Base-by-base conservation (phyloP, 2,888 invertebrate species). In the Drosophila incognita region DNA sequence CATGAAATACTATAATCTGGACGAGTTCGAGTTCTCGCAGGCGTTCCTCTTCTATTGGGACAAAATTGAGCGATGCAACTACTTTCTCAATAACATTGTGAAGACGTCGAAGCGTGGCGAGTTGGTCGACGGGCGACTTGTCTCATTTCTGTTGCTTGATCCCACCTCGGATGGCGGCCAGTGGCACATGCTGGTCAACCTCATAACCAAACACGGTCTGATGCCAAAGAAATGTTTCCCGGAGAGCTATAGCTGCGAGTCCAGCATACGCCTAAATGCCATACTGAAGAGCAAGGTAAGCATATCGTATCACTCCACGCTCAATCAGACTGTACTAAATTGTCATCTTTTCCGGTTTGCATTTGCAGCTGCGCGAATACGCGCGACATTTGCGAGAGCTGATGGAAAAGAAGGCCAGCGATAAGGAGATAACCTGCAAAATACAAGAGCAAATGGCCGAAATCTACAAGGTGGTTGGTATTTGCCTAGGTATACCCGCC, bases 1-100 rank as follows among this genome's bases (percentile, higher is more conserved):
- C 90, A 96, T 97, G 94, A 97, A 97, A 93, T 95, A 96, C 69
- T 94, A 95, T 88, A 95, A 95, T 85, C 92, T 98, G 74, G 98
- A 98, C 65, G 98, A 98, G 92, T 98, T 98, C 92, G 98, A 98
- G 92, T 98, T 98, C 92, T 98, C 97, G 52, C 98, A 98, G 92
- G 95, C 94, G 53, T 96, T 97, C 92, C 94, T 98, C 11, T 98
- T 97, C 94, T 98, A 97, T 93, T 98, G 98, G 97, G 98, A 98
- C 90, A 98, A 98, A 94, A 95, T 98, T 73, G 98, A 98, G 92
- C 94, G 98, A 10, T 96, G 96, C 75, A 97, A 98, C 93, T 98
- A 96, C 92, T 97, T 97, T 93, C 93, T 98, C 48, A 96, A 97
- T 91, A 97, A 96, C 81, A 95, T 98, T 81, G 96, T 97, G 0